Evolutionary conservation across 2,888 invertebrate species (phyloP).

Genomic region (Acleris sparsana): DNA sequence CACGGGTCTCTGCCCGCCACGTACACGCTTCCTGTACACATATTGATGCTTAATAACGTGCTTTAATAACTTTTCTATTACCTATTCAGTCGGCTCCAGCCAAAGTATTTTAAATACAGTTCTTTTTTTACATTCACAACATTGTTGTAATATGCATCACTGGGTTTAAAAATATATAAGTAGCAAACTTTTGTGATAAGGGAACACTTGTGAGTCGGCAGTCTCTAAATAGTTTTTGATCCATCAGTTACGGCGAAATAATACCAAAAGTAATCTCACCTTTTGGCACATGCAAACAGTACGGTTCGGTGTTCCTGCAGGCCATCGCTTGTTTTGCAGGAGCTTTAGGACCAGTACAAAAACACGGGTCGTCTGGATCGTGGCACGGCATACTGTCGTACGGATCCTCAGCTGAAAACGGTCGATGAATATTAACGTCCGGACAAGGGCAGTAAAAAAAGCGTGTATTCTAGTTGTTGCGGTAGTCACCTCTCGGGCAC

Average conservation of each 20-base stretch:
- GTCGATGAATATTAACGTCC: background rate
- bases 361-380: slow-evolving; percentile 70
- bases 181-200: no score
- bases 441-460: background rate
- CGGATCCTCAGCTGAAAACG: slow-evolving; percentile 55
- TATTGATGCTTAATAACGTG: no score
- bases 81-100: no score
- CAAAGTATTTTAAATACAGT: no score
- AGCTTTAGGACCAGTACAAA: slow-evolving; percentile 67
- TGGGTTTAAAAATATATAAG: no score
- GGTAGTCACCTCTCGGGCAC: slow-evolving; percentile 58
- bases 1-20: no score
- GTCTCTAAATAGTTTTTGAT: background rate
- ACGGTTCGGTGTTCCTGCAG: slow-evolving; percentile 73
- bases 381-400: slow-evolving; percentile 70
- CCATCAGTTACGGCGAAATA: background rate
- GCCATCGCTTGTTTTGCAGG: slow-evolving; percentile 57
- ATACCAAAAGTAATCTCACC: slow-evolving; percentile 54
- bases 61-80: no score
- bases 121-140: no score
- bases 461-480: background rate
- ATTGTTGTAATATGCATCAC: no score
- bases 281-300: slow-evolving; percentile 77
- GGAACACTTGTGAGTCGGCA: background rate
- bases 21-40: no score